These are phyloP conservation scores for Eupithecia subumbrata DNA, from an alignment of 2,888 invertebrate species.

Conservation along the genomic window DNA sequence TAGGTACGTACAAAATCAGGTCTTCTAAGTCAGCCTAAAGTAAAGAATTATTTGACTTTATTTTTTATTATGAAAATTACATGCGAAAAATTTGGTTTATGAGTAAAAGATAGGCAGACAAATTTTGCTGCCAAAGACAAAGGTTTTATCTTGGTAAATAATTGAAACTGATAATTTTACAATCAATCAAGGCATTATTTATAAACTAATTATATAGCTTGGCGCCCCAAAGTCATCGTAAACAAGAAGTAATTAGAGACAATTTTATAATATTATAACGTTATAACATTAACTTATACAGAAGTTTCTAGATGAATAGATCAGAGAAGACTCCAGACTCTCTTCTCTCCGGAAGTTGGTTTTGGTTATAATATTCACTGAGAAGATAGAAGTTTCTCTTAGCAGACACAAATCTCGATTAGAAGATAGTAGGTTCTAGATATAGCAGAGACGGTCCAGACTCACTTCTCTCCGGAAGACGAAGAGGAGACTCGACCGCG, in stretches of 20 bases:
- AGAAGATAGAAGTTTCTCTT: neutral
- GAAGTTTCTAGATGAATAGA: neutral
- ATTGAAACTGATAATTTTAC: neutral
- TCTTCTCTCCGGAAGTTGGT: constrained; percentile 72
- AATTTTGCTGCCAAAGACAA: neutral
- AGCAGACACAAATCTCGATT: constrained; percentile 26
- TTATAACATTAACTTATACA: neutral
- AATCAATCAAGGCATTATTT: neutral
- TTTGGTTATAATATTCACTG: too few species aligned
- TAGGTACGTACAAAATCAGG: neutral
- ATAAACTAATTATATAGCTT: neutral
- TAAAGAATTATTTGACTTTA: neutral
- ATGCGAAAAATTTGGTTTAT: neutral
- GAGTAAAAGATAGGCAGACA: neutral
- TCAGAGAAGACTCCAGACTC: constrained; percentile 18
- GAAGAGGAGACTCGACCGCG: constrained; percentile 76
- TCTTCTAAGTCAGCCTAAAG: neutral
- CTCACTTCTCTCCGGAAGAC: constrained; percentile 75
- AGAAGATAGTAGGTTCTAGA: neutral
- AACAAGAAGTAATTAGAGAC: neutral
- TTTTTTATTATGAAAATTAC: neutral
- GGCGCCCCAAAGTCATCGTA: neutral
- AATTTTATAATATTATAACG: neutral
- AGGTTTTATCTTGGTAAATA: neutral
- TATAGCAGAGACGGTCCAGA: neutral